These are phyloP conservation scores for Platycercus adscitus DNA, from an alignment of 2,113 vertebrate species.

Conservation along the genomic window DNA sequence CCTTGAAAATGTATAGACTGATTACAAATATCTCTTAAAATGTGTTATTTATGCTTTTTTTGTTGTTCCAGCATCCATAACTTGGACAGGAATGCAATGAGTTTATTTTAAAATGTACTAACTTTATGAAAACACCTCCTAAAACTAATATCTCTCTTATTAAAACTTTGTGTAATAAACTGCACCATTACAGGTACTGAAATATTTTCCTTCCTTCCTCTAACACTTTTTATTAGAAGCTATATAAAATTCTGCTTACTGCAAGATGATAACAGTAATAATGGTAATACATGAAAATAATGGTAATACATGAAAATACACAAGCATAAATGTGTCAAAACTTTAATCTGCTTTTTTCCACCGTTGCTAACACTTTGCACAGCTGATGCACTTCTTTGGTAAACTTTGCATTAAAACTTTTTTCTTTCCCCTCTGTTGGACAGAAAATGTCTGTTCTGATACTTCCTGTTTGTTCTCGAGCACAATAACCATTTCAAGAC, in stretches of 20 bases:
- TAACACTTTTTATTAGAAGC: neutral
- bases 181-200: neutral
- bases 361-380: neutral
- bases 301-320: neutral
- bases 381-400: neutral
- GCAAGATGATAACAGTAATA: neutral
- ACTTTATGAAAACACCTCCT: neutral
- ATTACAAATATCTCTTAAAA: neutral
- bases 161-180: neutral
- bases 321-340: neutral
- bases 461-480: neutral
- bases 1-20: neutral
- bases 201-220: neutral
- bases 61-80: neutral
- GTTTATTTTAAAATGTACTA: neutral
- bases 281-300: neutral
- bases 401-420: neutral
- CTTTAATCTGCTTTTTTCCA: accelerated
- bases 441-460: neutral
- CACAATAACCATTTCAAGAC: neutral
- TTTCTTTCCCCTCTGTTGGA: accelerated
- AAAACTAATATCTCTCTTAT: neutral
- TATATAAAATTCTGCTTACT: neutral
- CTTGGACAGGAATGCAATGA: neutral
- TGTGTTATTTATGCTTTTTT: neutral